phyloP scores from a whole-genome alignment of 2,113 vertebrate species.

The Bubalus kerabau region DNA sequence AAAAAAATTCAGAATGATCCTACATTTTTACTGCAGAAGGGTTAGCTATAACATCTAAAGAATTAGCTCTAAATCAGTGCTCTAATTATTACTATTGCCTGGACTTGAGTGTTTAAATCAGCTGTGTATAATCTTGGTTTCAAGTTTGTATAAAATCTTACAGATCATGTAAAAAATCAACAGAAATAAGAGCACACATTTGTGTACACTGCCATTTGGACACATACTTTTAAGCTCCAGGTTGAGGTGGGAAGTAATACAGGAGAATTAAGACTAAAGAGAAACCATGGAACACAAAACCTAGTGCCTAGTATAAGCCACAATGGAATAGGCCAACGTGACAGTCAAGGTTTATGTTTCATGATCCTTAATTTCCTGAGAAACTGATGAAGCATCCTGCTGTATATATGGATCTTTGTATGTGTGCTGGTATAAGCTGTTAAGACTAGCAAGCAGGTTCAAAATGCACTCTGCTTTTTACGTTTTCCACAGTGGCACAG shows the following conservation, averaged over 20 bases:
- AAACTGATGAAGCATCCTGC: not conserved
- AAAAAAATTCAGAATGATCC: not conserved
- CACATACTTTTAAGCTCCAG: not conserved
- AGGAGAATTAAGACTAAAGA: not conserved
- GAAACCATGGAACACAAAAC: not conserved
- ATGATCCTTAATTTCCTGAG: not conserved
- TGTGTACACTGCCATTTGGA: not conserved
- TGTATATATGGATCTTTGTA: not conserved
- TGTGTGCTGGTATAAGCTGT: not conserved
- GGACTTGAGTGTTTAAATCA: not conserved
- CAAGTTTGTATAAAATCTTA: not conserved
- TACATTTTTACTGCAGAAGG: not conserved
- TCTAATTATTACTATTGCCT: not conserved
- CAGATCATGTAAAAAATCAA: not conserved
- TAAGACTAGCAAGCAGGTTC: not conserved
- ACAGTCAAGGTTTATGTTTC: not conserved
- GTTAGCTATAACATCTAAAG: not conserved
- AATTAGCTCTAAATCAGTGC: not conserved
- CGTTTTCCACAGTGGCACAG: not conserved
- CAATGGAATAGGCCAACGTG: not conserved
- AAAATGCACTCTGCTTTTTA: not conserved
- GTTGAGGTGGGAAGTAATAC: not conserved
- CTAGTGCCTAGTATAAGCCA: not conserved
- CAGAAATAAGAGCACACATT: not conserved
- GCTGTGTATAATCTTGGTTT: not conserved